Base-by-base conservation (phyloP, 37 sponge, comb jelly and placozoan genomes). In the Eunapius fragilis region DNA sequence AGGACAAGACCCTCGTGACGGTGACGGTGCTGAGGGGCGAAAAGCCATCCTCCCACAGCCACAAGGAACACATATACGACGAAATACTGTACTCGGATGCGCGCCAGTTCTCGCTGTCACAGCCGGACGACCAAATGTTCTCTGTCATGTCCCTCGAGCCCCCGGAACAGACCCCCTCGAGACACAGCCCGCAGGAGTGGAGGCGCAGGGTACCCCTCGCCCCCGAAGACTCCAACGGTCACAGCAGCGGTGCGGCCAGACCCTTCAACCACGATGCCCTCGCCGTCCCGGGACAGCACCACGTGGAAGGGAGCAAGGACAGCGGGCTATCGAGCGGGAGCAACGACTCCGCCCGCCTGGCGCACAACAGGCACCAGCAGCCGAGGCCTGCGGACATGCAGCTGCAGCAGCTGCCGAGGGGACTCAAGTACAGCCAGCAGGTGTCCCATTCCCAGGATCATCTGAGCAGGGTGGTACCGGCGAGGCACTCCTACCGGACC, bases 251-350 rank as follows among this genome's bases (percentile, higher is more conserved):
- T n/a, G n/a, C n/a, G n/a, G 28, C 19, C 27, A 75, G 26, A 6
- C 4, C 31, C 24, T 80, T 33, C 25, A 31, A 24, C 68, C 82
- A 33, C 41, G 23, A 50, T 67, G 50, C 30, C 72, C 49, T 47
- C 70, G 17, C 24, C 50, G 30, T 7, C 2, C 28, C 24, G 31
- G 33, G n/a, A 24, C 58, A 27, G 11, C 37, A 28, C 47, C 58
- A 30, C 45, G 47, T 58, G 58, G 58, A 58, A 58, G 58, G 58
- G 9, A 88, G 92, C 75, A 84, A 82, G 31, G 92, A 92, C 82
- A 92, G 92, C 77, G 92, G 92, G 0, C 85, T 92, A 23, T 92
- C 92, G 19, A 92, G 92, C 48, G 87, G 92, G 23, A 85, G 85
- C 85, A 92, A 85, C 33, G 67, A 73, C 38, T 77, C 91, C 36